A percentile compares a stretch with the other conserved stretches of the same genome.
Evolutionary conservation across 1,140 invertebrate genomes (phyloP).

Genomic region (Orchestia grillus): DNA sequence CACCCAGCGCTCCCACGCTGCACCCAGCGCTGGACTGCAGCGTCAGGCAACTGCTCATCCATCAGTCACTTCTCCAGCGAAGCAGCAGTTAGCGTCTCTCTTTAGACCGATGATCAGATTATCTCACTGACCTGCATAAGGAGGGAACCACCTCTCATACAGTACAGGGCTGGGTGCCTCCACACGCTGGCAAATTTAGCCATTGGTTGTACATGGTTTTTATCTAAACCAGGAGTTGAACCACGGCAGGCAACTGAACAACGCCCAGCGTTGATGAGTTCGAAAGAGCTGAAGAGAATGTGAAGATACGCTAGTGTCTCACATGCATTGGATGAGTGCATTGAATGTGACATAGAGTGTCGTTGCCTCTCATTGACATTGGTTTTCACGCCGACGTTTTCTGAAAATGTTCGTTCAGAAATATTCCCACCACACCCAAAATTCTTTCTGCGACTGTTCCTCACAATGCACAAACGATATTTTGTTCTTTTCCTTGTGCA

Average conservation of each 20-base stretch:
- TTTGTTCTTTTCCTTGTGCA: background rate
- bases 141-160: background rate
- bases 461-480: background rate
- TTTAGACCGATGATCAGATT: conserved; percentile 26
- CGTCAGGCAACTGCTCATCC: background rate
- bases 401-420: background rate
- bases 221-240: background rate
- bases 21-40: background rate
- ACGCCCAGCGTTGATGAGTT: background rate
- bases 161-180: background rate
- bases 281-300: background rate
- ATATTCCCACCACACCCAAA: background rate
- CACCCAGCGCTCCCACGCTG: background rate
- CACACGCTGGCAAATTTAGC: background rate
- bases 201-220: background rate
- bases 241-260: background rate
- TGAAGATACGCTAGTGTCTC: background rate
- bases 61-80: conserved; percentile 10
- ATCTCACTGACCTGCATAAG: background rate
- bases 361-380: background rate
- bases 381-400: background rate
- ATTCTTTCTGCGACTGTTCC: background rate
- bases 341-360: background rate
- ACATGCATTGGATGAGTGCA: background rate
- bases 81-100: conserved; percentile 36